Evolutionary conservation across 2,888 invertebrate genomes (phyloP).

Genomic region (Erebia aethiops): DNA sequence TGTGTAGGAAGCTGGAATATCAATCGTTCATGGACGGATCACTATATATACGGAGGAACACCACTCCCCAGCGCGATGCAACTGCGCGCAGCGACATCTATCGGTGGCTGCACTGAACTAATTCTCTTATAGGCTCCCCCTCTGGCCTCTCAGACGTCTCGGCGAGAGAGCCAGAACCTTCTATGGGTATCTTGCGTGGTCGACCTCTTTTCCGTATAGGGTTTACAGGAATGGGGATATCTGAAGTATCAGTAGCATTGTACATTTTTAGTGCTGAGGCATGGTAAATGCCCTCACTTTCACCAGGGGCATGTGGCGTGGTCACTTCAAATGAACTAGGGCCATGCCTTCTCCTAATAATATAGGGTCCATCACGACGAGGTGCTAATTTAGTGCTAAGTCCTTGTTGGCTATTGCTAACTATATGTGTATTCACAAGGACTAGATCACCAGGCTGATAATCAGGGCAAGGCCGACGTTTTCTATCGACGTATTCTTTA

Average conservation of each 20-base stretch:
- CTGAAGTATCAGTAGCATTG: background rate
- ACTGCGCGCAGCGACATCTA: too few relatives aligned
- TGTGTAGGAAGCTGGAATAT: too few relatives aligned
- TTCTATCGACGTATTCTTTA: background rate
- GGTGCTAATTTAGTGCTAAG: background rate
- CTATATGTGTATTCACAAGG: background rate
- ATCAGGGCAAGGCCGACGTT: background rate
- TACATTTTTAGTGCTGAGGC: background rate
- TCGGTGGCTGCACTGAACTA: too few relatives aligned
- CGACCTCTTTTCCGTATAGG: background rate
- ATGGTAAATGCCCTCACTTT: background rate
- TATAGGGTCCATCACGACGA: background rate
- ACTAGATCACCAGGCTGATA: background rate
- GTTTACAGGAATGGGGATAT: background rate
- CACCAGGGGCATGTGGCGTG: background rate
- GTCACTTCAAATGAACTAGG: background rate
- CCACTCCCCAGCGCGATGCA: too few relatives aligned
- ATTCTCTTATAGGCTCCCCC: too few relatives aligned
- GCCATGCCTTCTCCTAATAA: background rate
- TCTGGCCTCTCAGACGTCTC: too few relatives aligned
- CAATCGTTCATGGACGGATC: too few relatives aligned
- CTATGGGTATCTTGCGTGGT: too few relatives aligned
- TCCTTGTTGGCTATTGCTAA: background rate
- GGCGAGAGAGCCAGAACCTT: too few relatives aligned
- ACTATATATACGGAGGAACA: too few relatives aligned